A percentile compares a stretch with the other conserved stretches of the same genome.
Conservation (phyloP, 2,113 vertebrate species). For the cattle (Bos taurus) region ARS-UCD2.0 NC_037344.1:57721001-57721500, state of each 20-base stretch:
- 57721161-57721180: not conserved
- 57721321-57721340: not conserved
- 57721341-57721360: not conserved
- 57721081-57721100: not conserved
- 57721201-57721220: not conserved
- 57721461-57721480: fast-evolving
- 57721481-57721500: not conserved
- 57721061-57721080: not conserved
- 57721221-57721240: not conserved
- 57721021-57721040: not conserved
- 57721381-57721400: no score
- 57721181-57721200: not conserved
- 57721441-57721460: fast-evolving
- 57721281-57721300: not conserved
- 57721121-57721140: not conserved
- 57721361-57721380: not conserved
- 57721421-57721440: not conserved
- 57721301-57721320: no score
- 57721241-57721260: not conserved
- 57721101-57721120: not conserved
- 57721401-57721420: not conserved
- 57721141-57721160: not conserved
- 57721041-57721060: not conserved
- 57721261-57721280: not conserved
- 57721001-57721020: not conserved